phyloP scores from a whole-genome alignment of 2,888 invertebrate species.

The Germaria angustata region DNA sequence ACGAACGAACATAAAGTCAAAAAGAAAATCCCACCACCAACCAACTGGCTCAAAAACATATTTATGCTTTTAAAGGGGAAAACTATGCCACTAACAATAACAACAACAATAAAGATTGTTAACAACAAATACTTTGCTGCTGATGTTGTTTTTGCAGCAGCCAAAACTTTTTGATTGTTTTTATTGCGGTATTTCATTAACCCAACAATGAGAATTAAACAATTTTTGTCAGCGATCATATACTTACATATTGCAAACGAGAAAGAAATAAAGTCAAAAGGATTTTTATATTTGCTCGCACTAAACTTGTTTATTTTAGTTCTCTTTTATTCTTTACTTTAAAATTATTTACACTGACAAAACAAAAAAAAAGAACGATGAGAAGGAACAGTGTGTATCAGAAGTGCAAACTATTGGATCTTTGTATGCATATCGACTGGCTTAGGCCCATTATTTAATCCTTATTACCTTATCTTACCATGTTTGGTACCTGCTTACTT shows the following conservation, averaged over 20 bases:
- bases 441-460: too few relatives aligned
- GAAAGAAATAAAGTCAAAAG: not conserved
- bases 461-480: too few relatives aligned
- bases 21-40: not conserved
- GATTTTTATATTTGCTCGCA: not conserved
- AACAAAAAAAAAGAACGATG: not conserved
- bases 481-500: too few relatives aligned
- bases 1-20: not conserved
- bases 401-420: not conserved
- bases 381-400: not conserved
- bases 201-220: not conserved
- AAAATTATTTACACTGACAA: not conserved
- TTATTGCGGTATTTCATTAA: slow-evolving; percentile 10
- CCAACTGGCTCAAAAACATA: not conserved
- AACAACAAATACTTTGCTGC: slow-evolving; percentile 7
- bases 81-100: slow-evolving; percentile 25
- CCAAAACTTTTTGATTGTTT: slow-evolving; percentile 24
- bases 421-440: not conserved
- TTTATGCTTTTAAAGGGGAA: slow-evolving; percentile 16
- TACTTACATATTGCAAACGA: not conserved
- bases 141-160: not conserved
- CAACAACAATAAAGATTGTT: too few relatives aligned
- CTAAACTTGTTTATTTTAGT: too few relatives aligned
- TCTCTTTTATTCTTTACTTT: not conserved
- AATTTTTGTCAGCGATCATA: not conserved